Evolutionary conservation across 2,797 vertebrate genomes (phyloP).

Genomic region (Pteronotus mesoamericanus): DNA sequence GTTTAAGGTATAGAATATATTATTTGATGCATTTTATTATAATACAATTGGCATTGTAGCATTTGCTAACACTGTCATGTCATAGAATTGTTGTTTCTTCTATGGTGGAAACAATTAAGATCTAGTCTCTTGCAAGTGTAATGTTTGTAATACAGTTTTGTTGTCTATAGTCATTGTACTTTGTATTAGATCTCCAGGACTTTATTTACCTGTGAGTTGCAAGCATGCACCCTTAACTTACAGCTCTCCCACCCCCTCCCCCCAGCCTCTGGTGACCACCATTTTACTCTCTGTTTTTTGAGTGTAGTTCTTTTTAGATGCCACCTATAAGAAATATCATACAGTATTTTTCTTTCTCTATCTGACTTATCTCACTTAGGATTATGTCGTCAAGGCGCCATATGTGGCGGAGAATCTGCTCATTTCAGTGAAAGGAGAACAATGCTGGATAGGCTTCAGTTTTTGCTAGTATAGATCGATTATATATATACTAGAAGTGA

Average conservation of each 20-base stretch:
- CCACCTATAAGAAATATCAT: neutral
- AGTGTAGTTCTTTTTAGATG: neutral
- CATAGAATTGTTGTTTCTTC: neutral
- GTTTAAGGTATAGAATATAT: neutral
- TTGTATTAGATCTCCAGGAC: neutral
- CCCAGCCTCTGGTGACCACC: too few relatives aligned
- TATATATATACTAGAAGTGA: neutral
- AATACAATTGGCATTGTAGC: neutral
- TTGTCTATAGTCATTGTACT: neutral
- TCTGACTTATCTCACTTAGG: neutral
- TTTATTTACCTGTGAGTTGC: neutral
- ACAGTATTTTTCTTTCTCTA: neutral
- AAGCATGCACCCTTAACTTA: neutral
- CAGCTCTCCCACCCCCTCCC: neutral
- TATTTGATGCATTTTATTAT: neutral
- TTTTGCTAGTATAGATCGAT: neutral
- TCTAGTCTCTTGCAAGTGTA: neutral
- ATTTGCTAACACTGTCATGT: neutral
- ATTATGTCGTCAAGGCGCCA: neutral
- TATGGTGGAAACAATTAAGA: neutral
- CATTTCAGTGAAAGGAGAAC: neutral
- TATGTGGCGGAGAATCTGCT: neutral
- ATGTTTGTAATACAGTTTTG: too few relatives aligned
- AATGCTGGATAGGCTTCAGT: neutral
- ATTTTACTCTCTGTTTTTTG: neutral